Percentiles rank a stretch among this genome's conserved stretches.
phyloP scores from a whole-genome alignment of 2,797 vertebrate genomes.

The Syngnathus rostellatus region DNA sequence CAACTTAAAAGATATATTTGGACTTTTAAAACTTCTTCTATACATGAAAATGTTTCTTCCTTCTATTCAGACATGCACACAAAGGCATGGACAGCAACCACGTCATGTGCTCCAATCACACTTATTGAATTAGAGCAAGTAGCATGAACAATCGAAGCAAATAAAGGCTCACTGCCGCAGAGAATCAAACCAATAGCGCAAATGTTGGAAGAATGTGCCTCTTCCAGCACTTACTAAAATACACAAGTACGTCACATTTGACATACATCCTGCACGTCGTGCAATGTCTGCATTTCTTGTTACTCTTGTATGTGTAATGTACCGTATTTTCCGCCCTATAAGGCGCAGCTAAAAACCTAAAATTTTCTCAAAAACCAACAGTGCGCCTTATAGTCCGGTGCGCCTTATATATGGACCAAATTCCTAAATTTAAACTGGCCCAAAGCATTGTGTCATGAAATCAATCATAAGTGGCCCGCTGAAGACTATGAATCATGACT shows the following conservation, averaged over 20 bases:
- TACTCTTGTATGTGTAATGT: not conserved
- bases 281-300: not conserved
- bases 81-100: conserved; percentile 7
- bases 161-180: not conserved
- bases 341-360: no score
- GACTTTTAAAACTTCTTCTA: not conserved
- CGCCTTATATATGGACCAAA: no score
- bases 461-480: no score
- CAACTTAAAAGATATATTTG: not conserved
- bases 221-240: not conserved
- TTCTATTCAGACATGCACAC: conserved; percentile 8
- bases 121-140: conserved; percentile 40
- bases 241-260: not conserved
- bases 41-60: no score
- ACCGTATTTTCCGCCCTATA: no score
- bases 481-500: no score
- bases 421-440: no score
- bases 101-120: conserved; percentile 49
- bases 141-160: conserved; percentile 10
- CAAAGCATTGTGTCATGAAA: no score
- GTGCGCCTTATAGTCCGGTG: no score
- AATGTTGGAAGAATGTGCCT: not conserved
- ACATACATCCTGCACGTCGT: not conserved
- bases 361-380: no score
- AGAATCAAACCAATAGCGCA: not conserved